Base-by-base conservation (phyloP, 2,888 invertebrate genomes). In the Erannis defoliaria region DNA sequence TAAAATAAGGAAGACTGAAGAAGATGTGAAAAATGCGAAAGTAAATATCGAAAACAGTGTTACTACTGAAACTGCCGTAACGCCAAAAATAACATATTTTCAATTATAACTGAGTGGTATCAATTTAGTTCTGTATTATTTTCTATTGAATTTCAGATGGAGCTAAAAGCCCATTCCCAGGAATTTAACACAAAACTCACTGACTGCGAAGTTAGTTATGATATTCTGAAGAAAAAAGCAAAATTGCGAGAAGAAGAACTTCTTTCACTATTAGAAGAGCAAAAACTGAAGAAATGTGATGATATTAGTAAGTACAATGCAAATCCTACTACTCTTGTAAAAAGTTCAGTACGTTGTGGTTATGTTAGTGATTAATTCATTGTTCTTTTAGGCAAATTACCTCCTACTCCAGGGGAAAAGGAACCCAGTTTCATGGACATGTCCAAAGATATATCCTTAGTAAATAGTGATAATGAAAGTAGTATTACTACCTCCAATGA, bases 221-320 rank as follows among this genome's bases (percentile, higher is more conserved):
- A 94, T 62, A 90, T 89, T 18, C 81, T 94, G 5, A 89, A 93
- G 76, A 84, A 81, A 5, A 94, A 94, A 72, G 82, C 92, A 5
- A 93, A 92, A 73, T 82, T 76, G 1, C 86, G 95, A 53, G 95
- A 95, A 81, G 83, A 85, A 29, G 95, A 95, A 73, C 75, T 95
- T 5, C 68, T 94, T 0, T 88, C 89, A 1, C 78, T 87, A 0
- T 71, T 95, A 29, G 83, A 88, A 21, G 94, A 94, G 67, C 72
- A 80, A 18, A 77, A 67, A 58, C 56, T 65, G 10, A 85, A 74
- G 48, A 81, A 77, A 66, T 49, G 61, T n/a, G 70, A 76, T 57
- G 75, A 71, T 9, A 79, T 76, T 61, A 76, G 86, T 89, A 71
- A 80, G 79, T 75, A 57, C 54, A 26, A 3, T 19, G 6, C 26